Conservation (phyloP, 2,888 invertebrate genomes). For the Erebia ligea region DNA sequence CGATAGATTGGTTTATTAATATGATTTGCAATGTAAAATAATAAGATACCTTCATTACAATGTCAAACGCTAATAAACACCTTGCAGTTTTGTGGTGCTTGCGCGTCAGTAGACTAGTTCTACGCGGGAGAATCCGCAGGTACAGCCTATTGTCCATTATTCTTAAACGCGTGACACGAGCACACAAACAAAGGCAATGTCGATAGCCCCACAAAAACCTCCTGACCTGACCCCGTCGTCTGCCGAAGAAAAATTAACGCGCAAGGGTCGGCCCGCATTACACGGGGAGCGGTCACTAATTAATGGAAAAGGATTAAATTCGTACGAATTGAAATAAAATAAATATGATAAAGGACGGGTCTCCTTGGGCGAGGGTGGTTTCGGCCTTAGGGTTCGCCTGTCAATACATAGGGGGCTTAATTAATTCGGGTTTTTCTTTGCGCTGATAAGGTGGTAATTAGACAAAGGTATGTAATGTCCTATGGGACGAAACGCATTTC, state of each 20-base stretch:
- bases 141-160: constrained; percentile 9
- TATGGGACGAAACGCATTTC: not conserved
- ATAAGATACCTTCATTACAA: no score
- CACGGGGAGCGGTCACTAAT: constrained; percentile 77
- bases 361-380: constrained; percentile 59
- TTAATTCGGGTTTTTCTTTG: constrained; percentile 48
- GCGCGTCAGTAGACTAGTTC: not conserved
- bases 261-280: constrained; percentile 69
- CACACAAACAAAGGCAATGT: constrained; percentile 25
- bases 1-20: no score
- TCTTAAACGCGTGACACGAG: constrained; percentile 12
- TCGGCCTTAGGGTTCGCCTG: constrained; percentile 53
- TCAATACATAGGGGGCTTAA: constrained; percentile 58
- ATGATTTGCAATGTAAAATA: no score
- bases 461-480: constrained; percentile 5
- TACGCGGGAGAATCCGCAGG: not conserved
- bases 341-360: constrained; percentile 78
- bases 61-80: no score
- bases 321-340: constrained; percentile 82
- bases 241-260: constrained; percentile 77
- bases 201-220: constrained; percentile 34
- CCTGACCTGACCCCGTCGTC: constrained; percentile 52
- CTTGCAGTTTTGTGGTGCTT: not conserved
- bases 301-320: constrained; percentile 84
- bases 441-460: constrained; percentile 29